Evolutionary conservation across 1,140 invertebrate genomes (phyloP), one percentile per base, ranked within the genome.

Genomic region (Trichogramma pretiosum): DNA sequence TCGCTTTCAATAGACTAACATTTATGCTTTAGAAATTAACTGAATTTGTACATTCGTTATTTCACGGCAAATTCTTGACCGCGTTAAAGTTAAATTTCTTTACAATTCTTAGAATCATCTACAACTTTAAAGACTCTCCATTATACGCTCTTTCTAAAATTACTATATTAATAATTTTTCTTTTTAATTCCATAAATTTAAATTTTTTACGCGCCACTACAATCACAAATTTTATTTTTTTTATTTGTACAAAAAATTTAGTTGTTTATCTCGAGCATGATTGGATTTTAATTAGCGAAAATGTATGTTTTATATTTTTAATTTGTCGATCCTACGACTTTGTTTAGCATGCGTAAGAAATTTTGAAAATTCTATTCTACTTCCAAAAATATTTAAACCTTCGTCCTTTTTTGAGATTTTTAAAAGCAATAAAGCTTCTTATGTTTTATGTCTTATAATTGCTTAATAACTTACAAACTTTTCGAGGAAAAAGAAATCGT

Each of bases 1-100:
- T 23, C 10, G 7, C 28, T 42, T 44, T 44, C 30, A 44, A 44
- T 50, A 65, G 59, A 66, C 64, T 70, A 67, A 66, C 60, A 62
- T 64, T 65, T 64, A 60, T 28, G 53, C 60, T 66, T 64, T 65
- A 68, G 59, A 52, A 50, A 61, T 67, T 66, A 68, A 59, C 61
- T 57, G 62, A 65, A 59, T 68, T 70, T 70, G 68, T 71, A 72
- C 68, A 72, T 72, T 69, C 58, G 50, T 51, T 54, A 53, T 49
- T 48, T 35, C 35, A 41, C 51, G 52, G 46, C 19, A 34, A 43
- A 38, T 52, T 46, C 36, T 47, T 13, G 22, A 43, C 47, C 40
- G 40, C 47, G 10, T 38, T 37, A 11, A 22, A 38, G 32, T 30
- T 34, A 47, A 9, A 44, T 43, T 41, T 56, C 50, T 55, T 49